phyloP scores from a whole-genome alignment of 2,888 invertebrate genomes.

The Bellardia bayeri region DNA sequence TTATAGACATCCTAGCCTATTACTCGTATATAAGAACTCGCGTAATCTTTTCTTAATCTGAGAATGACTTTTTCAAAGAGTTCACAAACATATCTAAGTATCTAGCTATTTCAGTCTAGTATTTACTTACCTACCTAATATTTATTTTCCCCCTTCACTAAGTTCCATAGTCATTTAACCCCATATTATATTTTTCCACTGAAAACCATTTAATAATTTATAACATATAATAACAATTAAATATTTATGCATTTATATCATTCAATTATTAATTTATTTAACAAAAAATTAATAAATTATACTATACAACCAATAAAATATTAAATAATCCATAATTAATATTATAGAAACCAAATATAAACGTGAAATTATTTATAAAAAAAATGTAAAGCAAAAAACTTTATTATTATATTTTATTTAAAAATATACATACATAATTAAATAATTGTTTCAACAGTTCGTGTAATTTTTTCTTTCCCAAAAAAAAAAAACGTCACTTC shows the following conservation, averaged over 20 bases:
- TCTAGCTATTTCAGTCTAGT: too few relatives aligned
- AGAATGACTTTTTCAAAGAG: too few relatives aligned
- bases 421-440: background rate
- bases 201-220: constrained; percentile 25
- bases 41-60: too few relatives aligned
- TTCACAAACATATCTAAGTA: too few relatives aligned
- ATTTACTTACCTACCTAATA: background rate
- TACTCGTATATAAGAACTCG: too few relatives aligned
- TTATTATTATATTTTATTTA: background rate
- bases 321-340: constrained; percentile 4
- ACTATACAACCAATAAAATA: constrained; percentile 11
- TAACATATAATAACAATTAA: constrained; percentile 17
- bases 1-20: too few relatives aligned
- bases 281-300: constrained; percentile 2
- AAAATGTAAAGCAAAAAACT: background rate
- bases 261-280: constrained; percentile 33
- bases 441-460: background rate
- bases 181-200: constrained; percentile 4
- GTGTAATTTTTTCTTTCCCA: constrained; percentile 64
- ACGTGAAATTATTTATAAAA: constrained; percentile 12
- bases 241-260: constrained; percentile 34
- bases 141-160: background rate
- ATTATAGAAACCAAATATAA: background rate
- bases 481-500: constrained; percentile 25
- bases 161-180: background rate